These are phyloP conservation scores for Ispidina picta DNA, from an alignment of 2,797 vertebrate species.

Conservation along the genomic window DNA sequence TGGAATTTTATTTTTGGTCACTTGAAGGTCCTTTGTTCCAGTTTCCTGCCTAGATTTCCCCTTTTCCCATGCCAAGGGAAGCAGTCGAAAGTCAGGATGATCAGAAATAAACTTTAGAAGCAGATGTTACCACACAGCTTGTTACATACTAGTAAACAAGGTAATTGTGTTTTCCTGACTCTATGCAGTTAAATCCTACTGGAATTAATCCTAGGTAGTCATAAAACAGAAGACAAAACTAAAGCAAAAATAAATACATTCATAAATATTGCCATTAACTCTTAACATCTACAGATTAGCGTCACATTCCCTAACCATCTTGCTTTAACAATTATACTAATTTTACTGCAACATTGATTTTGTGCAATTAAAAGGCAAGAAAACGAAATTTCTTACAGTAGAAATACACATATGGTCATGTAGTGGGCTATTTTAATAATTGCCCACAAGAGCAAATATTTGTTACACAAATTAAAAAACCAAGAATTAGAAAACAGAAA, in stretches of 20 bases:
- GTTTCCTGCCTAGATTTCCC: constrained; percentile 62
- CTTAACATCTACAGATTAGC: neutral
- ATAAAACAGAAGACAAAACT: neutral
- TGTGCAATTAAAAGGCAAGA: neutral
- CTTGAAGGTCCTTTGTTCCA: constrained; percentile 38
- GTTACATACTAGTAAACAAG: neutral
- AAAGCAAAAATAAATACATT: neutral
- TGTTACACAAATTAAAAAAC: neutral
- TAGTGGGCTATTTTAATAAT: neutral
- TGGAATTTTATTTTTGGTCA: constrained; percentile 33
- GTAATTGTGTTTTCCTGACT: neutral
- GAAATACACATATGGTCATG: neutral
- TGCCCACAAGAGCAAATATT: neutral
- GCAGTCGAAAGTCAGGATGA: constrained; percentile 35
- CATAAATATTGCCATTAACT: neutral
- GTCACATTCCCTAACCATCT: neutral
- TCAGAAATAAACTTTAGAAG: constrained; percentile 50
- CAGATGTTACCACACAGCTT: neutral
- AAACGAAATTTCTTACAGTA: neutral
- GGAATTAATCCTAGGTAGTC: neutral
- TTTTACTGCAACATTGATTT: neutral
- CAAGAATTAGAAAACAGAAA: neutral
- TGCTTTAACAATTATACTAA: neutral
- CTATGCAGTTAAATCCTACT: neutral
- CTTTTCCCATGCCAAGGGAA: constrained; percentile 32